These are phyloP conservation scores for Nestor notabilis DNA, from an alignment of 2,113 vertebrate species.

Conservation along the genomic window DNA sequence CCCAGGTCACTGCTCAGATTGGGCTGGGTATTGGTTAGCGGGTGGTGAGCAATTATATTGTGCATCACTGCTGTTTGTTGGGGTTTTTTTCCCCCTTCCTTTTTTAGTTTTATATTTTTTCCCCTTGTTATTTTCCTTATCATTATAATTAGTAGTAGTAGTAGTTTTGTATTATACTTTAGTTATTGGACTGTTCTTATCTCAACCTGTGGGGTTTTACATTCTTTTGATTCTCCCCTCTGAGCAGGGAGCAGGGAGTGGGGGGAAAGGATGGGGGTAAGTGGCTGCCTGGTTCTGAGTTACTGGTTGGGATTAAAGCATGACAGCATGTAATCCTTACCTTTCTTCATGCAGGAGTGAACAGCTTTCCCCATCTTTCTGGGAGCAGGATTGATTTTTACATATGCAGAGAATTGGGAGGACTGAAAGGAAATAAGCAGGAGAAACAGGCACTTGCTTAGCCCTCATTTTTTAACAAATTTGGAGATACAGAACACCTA, in stretches of 20 bases:
- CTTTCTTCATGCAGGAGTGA: neutral
- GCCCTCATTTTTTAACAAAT: neutral
- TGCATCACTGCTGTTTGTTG: neutral
- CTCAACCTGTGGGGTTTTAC: neutral
- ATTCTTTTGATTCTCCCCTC: neutral
- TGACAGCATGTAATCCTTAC: neutral
- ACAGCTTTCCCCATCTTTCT: neutral
- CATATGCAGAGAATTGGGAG: neutral
- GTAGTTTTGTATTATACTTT: neutral
- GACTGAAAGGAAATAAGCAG: neutral
- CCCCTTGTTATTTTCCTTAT: neutral
- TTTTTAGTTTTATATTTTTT: neutral
- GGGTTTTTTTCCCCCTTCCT: fast-evolving
- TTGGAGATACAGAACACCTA: neutral
- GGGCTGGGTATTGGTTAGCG: neutral
- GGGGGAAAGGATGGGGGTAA: neutral
- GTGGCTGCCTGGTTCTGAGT: neutral
- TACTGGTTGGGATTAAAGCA: neutral
- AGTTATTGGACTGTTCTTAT: neutral
- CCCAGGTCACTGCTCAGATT: neutral
- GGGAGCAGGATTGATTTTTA: neutral
- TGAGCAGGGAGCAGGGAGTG: neutral
- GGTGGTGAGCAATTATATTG: neutral
- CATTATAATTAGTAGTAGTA: neutral
- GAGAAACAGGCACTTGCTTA: neutral